Evolutionary conservation across 2,797 vertebrate genomes (phyloP).

Genomic region (Tolypeutes matacus): DNA sequence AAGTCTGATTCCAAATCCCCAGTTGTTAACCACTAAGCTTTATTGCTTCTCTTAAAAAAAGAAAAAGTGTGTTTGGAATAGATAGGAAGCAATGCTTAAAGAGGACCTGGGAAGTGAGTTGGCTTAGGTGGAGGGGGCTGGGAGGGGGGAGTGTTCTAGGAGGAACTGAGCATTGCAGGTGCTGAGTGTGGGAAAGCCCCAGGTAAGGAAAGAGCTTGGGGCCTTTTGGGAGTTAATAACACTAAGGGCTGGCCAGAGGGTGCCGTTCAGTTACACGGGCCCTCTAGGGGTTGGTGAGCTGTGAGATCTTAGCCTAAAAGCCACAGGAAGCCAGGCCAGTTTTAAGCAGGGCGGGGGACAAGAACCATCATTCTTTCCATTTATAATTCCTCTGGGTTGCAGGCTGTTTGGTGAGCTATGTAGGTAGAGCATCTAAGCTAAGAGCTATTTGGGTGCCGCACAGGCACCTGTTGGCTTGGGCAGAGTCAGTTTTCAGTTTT

Average conservation of each 20-base stretch:
- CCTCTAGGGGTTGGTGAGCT: not conserved
- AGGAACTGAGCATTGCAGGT: not conserved
- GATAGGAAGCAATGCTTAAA: not conserved
- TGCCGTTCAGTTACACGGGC: not conserved
- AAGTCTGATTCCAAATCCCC: not conserved
- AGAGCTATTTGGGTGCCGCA: not conserved
- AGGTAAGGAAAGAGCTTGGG: not conserved
- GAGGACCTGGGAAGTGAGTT: not conserved
- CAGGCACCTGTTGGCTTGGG: not conserved
- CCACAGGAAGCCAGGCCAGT: not conserved
- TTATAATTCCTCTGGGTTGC: not conserved
- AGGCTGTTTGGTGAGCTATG: not conserved
- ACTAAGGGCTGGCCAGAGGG: accelerated
- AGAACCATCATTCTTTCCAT: not conserved
- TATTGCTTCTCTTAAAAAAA: not conserved
- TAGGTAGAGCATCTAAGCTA: not conserved
- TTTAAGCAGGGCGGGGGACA: not conserved
- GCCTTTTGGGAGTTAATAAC: not conserved
- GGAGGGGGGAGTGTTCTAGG: not conserved
- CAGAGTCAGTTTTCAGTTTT: not conserved
- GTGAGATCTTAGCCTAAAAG: not conserved
- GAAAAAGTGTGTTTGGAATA: not conserved
- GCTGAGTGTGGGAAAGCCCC: not conserved
- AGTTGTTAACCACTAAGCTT: not conserved
- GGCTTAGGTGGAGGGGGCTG: not conserved